Base-by-base conservation (phyloP, 2,113 vertebrate species). In the Muscicapa adusta region DNA sequence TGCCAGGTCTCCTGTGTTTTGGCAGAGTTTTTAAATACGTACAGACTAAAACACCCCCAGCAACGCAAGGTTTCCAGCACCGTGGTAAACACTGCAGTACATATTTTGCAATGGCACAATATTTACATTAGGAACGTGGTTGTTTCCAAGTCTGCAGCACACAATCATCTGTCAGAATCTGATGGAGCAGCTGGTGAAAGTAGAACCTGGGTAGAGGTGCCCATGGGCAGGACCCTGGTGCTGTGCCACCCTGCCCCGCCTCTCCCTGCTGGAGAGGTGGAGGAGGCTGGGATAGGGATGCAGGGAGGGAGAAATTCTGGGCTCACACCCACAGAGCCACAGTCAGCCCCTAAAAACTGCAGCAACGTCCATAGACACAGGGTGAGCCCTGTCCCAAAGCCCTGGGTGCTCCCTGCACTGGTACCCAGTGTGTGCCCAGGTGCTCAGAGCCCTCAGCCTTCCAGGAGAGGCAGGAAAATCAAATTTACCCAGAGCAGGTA, bases 381-480 rank as follows among this genome's bases (percentile, higher is more conserved):
- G 7, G 2, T 8, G 75, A 83, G 42, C 19, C 42, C 58, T 34
- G 43, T 12, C 13, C 56, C 62, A 62, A 34, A 85, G 36, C 56
- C 24, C 51, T 36, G 51, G 18, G 14, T 7, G 65, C n/a, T 80
- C 42, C 53, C 75, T 42, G 43, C 54, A 3, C 45, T 12, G 18
- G 56, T 11, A 0, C 0, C 28, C 17, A 56, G n/a, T 2, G 25
- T 1, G 7, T 53, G 31, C 29, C 58, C 61, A 18, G 43, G 43
- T 1, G 3, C 61, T 60, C 36, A 28, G 33, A 70, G 74, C 71
- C 50, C 68, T 29, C 47, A 71, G 71, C 43, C 58, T 38, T 42
- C 34, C 65, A 36, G 3, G 14, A 45, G 36, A 36, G 48, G 15
- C 31, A 10, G 36, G 15, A 38, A 47, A 31, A 19, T 18, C 14